Base-by-base conservation (phyloP, 2,113 vertebrate species). In the Clarias gariepinus region DNA sequence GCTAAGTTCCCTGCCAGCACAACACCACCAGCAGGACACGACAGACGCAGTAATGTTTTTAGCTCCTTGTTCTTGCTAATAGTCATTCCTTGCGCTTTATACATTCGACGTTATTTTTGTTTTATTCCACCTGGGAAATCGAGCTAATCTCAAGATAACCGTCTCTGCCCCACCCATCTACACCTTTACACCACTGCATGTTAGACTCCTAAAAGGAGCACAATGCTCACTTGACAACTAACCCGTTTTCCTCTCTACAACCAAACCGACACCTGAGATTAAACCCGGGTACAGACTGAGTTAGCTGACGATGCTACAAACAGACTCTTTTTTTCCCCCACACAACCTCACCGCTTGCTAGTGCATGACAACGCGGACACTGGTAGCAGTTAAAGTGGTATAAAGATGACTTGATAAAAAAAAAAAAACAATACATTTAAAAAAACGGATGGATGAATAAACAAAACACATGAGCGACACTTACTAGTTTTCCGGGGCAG, bases 1-100 rank as follows among this genome's bases (percentile, higher is more conserved):
- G 57, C 69, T 19, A 63, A 79, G 68, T 79, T 80, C 79, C 63
- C 57, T 81, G 81, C 47, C 64, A 76, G 55, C 73, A 76, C 63
- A 41, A 71, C 47, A 30, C 60, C 61, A 60, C 28, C 23, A 57
- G 21, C 47, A 47, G 47, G 47, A 41, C 36, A 58, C 12, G 7
- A 36, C 21, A 58, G 23, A 11, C 36, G 12, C 36, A 68, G 61
- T 1, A 52, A 47, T 8, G 47, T 47, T 47, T 8, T 63, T 55
- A 36, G 19, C 10, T 36, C 3, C 1, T 15, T 25, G 0, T 13
- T 15, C 36, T 33, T 21, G 18, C 30, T 8, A 61, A 81, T 0
- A 16, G 0, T n/a, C 3, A 16, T 25, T 25, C 10, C 23, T 58
- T 36, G 9, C 1, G 5, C n/a, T 23, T 21, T 4, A 12, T 57